phyloP scores from a whole-genome alignment of 1,140 invertebrate species.

The Sitodiplosis mosellana region DNA sequence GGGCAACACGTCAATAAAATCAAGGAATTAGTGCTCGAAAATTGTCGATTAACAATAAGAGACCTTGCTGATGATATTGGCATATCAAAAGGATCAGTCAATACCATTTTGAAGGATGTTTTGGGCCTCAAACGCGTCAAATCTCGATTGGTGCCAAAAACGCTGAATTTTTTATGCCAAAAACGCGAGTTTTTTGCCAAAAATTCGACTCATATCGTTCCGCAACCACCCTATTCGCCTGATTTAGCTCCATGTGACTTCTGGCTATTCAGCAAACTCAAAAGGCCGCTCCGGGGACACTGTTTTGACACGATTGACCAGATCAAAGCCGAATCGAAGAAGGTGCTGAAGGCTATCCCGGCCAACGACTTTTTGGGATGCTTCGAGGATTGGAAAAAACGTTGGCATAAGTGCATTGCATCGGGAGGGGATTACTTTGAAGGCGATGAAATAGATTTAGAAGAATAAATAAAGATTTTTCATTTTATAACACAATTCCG shows the following conservation, averaged over 20 bases:
- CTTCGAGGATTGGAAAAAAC: slow-evolving; percentile 8
- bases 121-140: no score
- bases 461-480: no score
- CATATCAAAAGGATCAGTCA: no score
- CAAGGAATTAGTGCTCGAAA: slow-evolving; percentile 11
- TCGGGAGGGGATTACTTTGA: no score
- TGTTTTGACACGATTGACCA: slow-evolving; percentile 9
- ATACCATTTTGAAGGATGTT: no score
- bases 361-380: slow-evolving; percentile 10
- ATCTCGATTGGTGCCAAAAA: not conserved
- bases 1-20: slow-evolving; percentile 12
- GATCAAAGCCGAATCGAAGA: slow-evolving; percentile 8
- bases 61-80: no score
- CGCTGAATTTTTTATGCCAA: not conserved
- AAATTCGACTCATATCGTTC: no score
- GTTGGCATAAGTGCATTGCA: no score
- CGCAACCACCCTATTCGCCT: slow-evolving; percentile 15
- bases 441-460: no score
- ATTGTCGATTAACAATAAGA: slow-evolving; percentile 1
- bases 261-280: slow-evolving; percentile 12
- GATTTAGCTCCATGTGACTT: slow-evolving; percentile 13
- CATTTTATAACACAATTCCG: no score
- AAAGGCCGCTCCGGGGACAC: slow-evolving; percentile 11
- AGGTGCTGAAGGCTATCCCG: slow-evolving; percentile 4
- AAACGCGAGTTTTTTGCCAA: slow-evolving; percentile 9